These are phyloP conservation scores for Macrochelys suwanniensis DNA, from an alignment of 2,797 vertebrate genomes.

Conservation along the genomic window DNA sequence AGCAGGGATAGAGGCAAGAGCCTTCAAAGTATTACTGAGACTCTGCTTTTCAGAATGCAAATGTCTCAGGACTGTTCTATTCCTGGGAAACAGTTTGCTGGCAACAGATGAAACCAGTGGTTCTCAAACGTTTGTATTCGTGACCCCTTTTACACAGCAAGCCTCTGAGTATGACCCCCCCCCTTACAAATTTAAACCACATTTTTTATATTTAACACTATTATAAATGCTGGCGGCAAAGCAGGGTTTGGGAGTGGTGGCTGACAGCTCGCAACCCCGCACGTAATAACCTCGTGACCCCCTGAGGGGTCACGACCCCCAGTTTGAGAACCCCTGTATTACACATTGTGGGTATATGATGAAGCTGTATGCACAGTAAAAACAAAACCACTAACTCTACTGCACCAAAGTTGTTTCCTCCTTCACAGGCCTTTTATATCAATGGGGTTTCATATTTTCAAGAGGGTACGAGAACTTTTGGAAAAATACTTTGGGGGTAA, in stretches of 20 bases:
- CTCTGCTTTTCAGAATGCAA: slow-evolving; percentile 3
- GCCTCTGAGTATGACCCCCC: too few relatives aligned
- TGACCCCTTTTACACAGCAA: background rate
- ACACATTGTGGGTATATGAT: background rate
- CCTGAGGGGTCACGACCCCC: too few relatives aligned
- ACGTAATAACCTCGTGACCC: too few relatives aligned
- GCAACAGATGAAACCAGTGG: background rate
- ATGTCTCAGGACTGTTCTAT: slow-evolving; percentile 15
- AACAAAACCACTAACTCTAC: slow-evolving; percentile 11
- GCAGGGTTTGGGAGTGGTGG: too few relatives aligned
- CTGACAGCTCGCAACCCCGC: too few relatives aligned
- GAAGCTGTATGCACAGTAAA: slow-evolving; percentile 21
- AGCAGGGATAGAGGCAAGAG: background rate
- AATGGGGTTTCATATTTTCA: background rate
- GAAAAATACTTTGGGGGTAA: background rate
- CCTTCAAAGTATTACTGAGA: slow-evolving; percentile 9
- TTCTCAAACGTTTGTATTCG: too few relatives aligned
- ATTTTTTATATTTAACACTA: too few relatives aligned
- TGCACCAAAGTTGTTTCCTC: slow-evolving; percentile 5
- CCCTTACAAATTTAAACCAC: too few relatives aligned
- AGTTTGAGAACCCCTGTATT: background rate
- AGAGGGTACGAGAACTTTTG: background rate
- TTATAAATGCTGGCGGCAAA: too few relatives aligned
- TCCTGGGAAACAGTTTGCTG: slow-evolving; percentile 3
- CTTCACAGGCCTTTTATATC: background rate